Evolutionary conservation across 2,113 vertebrate species (phyloP).

Genomic region (Oreochromis spilurus): DNA sequence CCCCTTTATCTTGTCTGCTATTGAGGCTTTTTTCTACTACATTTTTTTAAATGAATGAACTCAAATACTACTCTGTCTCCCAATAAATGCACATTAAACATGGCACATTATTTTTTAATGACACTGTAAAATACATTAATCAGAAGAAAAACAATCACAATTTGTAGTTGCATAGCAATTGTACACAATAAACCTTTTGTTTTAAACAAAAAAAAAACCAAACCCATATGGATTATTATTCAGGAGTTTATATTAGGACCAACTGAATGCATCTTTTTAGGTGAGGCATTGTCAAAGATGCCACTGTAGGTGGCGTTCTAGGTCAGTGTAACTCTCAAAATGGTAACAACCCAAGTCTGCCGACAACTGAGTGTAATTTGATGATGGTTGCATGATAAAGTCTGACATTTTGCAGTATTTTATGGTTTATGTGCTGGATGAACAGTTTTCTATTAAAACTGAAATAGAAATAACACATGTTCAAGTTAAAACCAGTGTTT

Average conservation of each 20-base stretch:
- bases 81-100: background rate
- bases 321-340: conserved; percentile 45
- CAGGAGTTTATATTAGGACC: background rate
- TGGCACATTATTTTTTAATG: conserved; percentile 1
- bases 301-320: conserved; percentile 66
- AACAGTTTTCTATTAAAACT: conserved; percentile 70
- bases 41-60: background rate
- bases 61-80: background rate
- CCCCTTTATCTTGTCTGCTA: background rate
- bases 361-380: conserved; percentile 46
- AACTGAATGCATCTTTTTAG: conserved; percentile 16
- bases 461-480: conserved; percentile 64
- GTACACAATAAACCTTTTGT: background rate
- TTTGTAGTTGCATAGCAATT: background rate
- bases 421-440: conserved; percentile 63
- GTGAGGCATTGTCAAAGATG: conserved; percentile 14
- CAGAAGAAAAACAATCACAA: background rate
- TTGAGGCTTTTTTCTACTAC: background rate
- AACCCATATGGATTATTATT: background rate
- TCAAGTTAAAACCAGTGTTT: conserved; percentile 56
- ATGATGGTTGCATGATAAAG: conserved; percentile 61
- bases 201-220: background rate
- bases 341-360: conserved; percentile 6
- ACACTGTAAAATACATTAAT: background rate
- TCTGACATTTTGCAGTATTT: conserved; percentile 51